Percentiles rank a stretch among this genome's conserved stretches.
Conservation (phyloP, 2,888 invertebrate species). For the Synanthedon tipuliformis region DNA sequence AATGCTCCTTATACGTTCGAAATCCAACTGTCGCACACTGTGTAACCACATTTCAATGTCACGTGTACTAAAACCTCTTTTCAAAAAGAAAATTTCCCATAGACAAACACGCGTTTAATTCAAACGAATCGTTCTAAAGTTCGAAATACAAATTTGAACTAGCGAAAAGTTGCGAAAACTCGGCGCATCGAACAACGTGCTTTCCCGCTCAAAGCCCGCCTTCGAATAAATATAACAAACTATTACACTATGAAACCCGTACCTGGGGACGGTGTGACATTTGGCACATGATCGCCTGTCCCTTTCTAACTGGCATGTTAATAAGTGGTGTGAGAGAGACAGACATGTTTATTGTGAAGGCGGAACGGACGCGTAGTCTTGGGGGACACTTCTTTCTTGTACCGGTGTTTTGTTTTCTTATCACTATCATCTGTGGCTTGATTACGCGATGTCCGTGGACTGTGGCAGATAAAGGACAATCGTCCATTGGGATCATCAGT, state of each 20-base stretch:
- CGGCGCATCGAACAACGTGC: constrained; percentile 43
- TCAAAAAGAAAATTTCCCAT: too few species aligned
- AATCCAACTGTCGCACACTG: constrained; percentile 22
- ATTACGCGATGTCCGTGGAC: constrained; percentile 33
- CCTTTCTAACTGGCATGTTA: constrained; percentile 16
- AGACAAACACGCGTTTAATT: constrained; percentile 1
- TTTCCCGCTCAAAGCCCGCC: constrained; percentile 62
- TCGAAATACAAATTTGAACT: constrained; percentile 11
- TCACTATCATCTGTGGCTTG: constrained; percentile 41
- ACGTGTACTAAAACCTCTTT: constrained; percentile 4
- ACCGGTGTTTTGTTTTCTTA: constrained; percentile 50
- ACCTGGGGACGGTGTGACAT: constrained; percentile 56
- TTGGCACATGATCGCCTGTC: constrained; percentile 34
- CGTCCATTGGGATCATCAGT: too few species aligned
- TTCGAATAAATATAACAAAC: constrained; percentile 44
- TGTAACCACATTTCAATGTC: constrained; percentile 5
- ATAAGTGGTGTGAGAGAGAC: constrained; percentile 16
- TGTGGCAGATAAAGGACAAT: constrained; percentile 25
- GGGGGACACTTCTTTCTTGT: constrained; percentile 28
- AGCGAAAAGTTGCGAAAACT: constrained; percentile 21
- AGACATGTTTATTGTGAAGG: constrained; percentile 37
- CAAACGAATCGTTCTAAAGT: constrained; percentile 1
- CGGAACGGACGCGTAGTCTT: constrained; percentile 42
- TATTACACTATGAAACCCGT: constrained; percentile 30
- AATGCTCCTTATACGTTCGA: constrained; percentile 29